A percentile compares a stretch with the other conserved stretches of the same genome.
Evolutionary conservation across 2,797 vertebrate species (phyloP).

Genomic region (Rachycentron canadum): DNA sequence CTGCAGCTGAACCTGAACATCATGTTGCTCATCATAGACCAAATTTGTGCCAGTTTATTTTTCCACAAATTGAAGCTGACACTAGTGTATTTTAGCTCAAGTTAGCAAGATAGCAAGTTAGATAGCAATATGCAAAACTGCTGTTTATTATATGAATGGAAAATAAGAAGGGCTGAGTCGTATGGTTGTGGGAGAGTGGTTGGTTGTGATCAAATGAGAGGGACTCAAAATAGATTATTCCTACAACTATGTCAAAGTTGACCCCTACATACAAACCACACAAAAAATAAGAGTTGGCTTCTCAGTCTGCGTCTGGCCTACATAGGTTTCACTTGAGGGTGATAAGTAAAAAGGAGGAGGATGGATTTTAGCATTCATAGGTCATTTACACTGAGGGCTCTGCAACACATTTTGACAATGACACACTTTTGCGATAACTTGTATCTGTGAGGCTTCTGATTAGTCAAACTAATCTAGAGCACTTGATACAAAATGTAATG

Average conservation of each 20-base stretch:
- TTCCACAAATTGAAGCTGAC: background rate
- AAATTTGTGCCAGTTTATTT: background rate
- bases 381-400: background rate
- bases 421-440: background rate
- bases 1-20: background rate
- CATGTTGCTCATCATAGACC: background rate
- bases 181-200: conserved; percentile 66
- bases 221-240: conserved; percentile 45
- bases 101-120: background rate
- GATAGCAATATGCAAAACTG: background rate
- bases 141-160: conserved; percentile 15
- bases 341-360: conserved; percentile 8
- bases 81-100: background rate
- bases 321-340: conserved; percentile 40
- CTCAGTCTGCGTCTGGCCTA: conserved; percentile 7
- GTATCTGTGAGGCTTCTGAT: background rate
- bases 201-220: conserved; percentile 10
- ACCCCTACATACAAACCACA: conserved; percentile 70
- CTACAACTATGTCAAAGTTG: conserved; percentile 38
- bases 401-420: background rate
- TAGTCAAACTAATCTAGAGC: conserved; percentile 4
- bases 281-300: conserved; percentile 15
- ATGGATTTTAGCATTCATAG: background rate
- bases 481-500: background rate
- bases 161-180: conserved; percentile 12